Evolutionary conservation across 2,113 vertebrate species (phyloP).

Genomic region (Pterophyllum scalare): DNA sequence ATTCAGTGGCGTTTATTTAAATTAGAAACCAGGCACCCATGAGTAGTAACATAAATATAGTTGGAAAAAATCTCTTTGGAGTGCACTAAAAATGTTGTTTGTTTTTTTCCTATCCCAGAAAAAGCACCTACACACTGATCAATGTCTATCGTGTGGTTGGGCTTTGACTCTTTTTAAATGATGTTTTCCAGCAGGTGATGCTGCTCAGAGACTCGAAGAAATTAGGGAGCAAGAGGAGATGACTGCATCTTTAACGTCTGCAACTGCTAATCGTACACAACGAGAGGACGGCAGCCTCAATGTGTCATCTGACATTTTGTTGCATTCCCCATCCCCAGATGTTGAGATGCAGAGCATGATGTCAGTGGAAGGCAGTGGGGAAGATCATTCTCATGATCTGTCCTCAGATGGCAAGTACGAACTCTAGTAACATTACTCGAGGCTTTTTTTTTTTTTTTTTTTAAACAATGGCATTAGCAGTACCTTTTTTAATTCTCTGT

Average conservation of each 20-base stretch:
- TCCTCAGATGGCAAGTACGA: slow-evolving; percentile 84
- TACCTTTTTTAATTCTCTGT: slow-evolving; percentile 27
- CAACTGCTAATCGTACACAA: slow-evolving; percentile 58
- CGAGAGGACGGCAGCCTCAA: slow-evolving; percentile 65
- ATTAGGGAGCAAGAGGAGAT: slow-evolving; percentile 90
- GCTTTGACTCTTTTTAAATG: no score
- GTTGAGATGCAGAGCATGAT: slow-evolving; percentile 41
- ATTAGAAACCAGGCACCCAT: not conserved
- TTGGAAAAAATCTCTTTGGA: no score
- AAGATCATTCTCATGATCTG: slow-evolving; percentile 75
- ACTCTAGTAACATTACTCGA: slow-evolving; percentile 43
- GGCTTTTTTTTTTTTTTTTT: not conserved
- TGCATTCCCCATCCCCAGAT: slow-evolving; percentile 62
- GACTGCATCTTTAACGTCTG: slow-evolving; percentile 52
- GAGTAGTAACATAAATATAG: slow-evolving; percentile 1
- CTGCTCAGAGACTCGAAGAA: slow-evolving; percentile 84
- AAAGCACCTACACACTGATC: no score
- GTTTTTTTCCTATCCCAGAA: no score
- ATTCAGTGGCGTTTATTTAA: slow-evolving; percentile 38
- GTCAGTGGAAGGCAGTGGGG: slow-evolving; percentile 63
- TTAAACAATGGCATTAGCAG: slow-evolving; percentile 1
- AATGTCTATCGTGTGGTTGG: no score
- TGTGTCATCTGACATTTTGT: slow-evolving; percentile 61
- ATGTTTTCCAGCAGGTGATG: slow-evolving; percentile 56
- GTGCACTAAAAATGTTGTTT: no score